Percentiles rank a stretch among this genome's conserved stretches.
Conservation (phyloP, 2,797 vertebrate species). For the Kryptopterus vitreolus region DNA sequence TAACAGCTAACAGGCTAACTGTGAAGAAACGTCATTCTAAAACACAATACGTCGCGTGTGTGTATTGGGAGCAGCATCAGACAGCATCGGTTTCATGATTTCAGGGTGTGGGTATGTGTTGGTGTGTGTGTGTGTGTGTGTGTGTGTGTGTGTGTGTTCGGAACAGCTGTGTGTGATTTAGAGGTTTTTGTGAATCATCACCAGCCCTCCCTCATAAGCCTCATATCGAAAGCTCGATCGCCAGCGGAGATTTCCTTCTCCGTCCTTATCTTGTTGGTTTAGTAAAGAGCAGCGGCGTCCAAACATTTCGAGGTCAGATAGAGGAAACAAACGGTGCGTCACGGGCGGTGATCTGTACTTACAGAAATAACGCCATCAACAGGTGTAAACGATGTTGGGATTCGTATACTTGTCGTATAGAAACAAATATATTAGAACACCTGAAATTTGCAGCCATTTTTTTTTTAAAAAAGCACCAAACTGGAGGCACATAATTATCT, state of each 20-base stretch:
- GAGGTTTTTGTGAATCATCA: slow-evolving; percentile 22
- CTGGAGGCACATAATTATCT: too few species aligned
- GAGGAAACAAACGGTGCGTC: not conserved
- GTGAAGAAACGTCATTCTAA: not conserved
- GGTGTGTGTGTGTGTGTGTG: not conserved
- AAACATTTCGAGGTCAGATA: slow-evolving; percentile 1
- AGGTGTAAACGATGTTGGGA: not conserved
- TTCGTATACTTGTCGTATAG: not conserved
- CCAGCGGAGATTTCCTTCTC: not conserved
- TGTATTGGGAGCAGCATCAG: not conserved
- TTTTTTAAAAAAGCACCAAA: too few species aligned
- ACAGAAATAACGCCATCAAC: not conserved
- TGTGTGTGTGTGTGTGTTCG: slow-evolving; percentile 1
- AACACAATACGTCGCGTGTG: not conserved
- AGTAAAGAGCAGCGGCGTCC: not conserved
- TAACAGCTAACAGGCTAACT: not conserved
- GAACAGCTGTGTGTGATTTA: slow-evolving; percentile 11
- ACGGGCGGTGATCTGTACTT: not conserved
- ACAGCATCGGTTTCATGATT: not conserved
- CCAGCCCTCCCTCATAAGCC: not conserved
- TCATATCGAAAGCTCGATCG: not conserved
- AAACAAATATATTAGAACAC: too few species aligned
- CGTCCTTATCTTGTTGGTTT: slow-evolving; percentile 9
- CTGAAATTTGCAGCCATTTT: too few species aligned
- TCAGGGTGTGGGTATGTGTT: not conserved